Conservation (phyloP, 2,888 invertebrate genomes). For the Yponomeuta cagnagella region DNA sequence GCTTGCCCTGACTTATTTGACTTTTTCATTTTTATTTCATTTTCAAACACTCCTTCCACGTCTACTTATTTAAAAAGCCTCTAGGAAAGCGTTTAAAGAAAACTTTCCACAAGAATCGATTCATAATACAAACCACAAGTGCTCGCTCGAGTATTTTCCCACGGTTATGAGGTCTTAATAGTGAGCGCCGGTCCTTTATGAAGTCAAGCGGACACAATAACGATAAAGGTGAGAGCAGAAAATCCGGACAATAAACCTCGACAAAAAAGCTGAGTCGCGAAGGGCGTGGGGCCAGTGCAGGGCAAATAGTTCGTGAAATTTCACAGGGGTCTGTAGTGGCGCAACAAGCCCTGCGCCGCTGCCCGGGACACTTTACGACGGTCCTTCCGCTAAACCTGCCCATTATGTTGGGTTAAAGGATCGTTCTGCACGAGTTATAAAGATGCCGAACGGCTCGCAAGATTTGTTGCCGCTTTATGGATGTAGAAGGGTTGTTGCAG, state of each 20-base stretch:
- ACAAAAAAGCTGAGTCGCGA: slow-evolving; percentile 65
- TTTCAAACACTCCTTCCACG: neutral
- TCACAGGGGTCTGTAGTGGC: slow-evolving; percentile 56
- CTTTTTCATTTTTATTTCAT: slow-evolving; percentile 10
- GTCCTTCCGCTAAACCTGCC: slow-evolving; percentile 71
- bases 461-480: slow-evolving; percentile 72
- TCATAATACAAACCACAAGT: slow-evolving; percentile 14
- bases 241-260: slow-evolving; percentile 74
- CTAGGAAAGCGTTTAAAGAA: neutral
- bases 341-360: slow-evolving; percentile 28
- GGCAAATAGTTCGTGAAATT: slow-evolving; percentile 75
- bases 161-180: slow-evolving; percentile 75
- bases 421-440: slow-evolving; percentile 68
- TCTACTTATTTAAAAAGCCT: neutral
- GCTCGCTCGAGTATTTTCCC: slow-evolving; percentile 43
- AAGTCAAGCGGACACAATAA: slow-evolving; percentile 72
- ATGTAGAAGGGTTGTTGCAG: slow-evolving; percentile 71
- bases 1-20: slow-evolving; percentile 15
- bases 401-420: slow-evolving; percentile 74
- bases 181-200: slow-evolving; percentile 66
- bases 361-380: slow-evolving; percentile 70
- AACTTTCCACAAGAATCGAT: slow-evolving; percentile 3
- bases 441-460: slow-evolving; percentile 68
- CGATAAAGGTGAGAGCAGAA: slow-evolving; percentile 71
- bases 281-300: slow-evolving; percentile 53